Evolutionary conservation across 2,888 invertebrate species (phyloP), one percentile per base, ranked within the genome.

Genomic region (Drosophila multiciliata): DNA sequence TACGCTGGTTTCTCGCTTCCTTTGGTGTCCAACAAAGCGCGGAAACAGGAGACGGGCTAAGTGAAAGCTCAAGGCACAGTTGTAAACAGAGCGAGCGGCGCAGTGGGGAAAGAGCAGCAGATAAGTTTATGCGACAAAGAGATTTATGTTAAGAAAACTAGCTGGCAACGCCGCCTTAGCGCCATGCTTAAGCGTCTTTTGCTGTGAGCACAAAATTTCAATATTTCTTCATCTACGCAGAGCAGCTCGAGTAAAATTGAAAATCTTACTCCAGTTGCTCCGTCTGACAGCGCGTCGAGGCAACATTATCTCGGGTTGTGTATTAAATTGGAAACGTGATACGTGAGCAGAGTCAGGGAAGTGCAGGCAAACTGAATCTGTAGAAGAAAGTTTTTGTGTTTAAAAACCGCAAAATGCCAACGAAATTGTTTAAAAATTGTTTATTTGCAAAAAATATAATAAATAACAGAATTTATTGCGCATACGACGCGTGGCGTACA

Each of bases 101-200:
- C 17, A 2, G 23, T 17, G 29, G 7, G 48, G 26, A n/a, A n/a
- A 11, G 32, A 45, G 53, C 35, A 9, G n/a, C 23, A 60, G 78
- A 75, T 73, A 85, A 85, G 80, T 80, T 75, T 59, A 73, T 61
- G 80, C 78, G 62, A 72, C 75, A 73, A 76, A 71, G 68, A 83
- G 89, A 87, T 87, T 87, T 87, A 87, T 87, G 89, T 78, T 83
- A 77, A 73, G 76, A 75, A 75, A 89, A 83, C 72, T 75, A 77
- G 73, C 75, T 75, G 66, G 78, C 75, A 64, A 55, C 71, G 82
- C 65, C 71, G 82, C 66, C 64, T 67, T 53, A 32, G 62, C 63
- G 32, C 17, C 1, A 20, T 29, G 57, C 20, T 55, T 53, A 35
- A 23, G 35, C 17, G 20, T 20, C 0, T n/a, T 26, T 17, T 17